Conservation (phyloP, 2,797 vertebrate species). For the Chromobotia macracanthus region DNA sequence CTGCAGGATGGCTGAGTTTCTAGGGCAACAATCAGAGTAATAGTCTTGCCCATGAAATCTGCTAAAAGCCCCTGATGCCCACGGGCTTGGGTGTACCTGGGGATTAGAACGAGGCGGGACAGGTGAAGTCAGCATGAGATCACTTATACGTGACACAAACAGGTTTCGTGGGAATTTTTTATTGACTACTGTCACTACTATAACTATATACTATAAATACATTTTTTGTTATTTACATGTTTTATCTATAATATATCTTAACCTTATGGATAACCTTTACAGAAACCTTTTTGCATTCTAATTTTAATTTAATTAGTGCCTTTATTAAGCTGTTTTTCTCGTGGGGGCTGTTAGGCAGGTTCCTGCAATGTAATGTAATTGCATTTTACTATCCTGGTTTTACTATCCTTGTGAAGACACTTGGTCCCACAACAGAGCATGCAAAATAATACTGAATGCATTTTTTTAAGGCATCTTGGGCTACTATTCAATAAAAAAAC, state of each 20-base stretch:
- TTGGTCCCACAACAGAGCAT: not conserved
- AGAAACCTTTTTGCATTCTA: not conserved
- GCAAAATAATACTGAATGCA: not conserved
- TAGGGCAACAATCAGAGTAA: constrained; percentile 79
- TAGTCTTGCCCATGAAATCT: constrained; percentile 80
- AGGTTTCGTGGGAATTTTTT: not conserved
- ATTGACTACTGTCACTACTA: not conserved
- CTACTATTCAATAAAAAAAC: not conserved
- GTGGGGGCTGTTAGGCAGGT: not conserved
- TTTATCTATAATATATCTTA: not conserved
- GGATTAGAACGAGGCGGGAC: constrained; percentile 77
- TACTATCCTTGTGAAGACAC: not conserved
- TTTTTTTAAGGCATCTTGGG: not conserved
- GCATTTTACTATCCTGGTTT: not conserved
- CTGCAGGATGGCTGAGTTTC: constrained; percentile 67
- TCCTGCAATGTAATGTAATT: not conserved
- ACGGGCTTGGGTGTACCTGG: constrained; percentile 71
- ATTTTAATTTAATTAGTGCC: constrained; percentile 38
- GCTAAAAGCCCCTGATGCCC: constrained; percentile 78
- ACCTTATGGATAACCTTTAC: not conserved
- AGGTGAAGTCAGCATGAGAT: constrained; percentile 68
- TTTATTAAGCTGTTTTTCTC: constrained; percentile 25
- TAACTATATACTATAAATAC: not conserved
- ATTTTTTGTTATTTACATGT: not conserved
- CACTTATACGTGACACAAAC: constrained; percentile 22